Evolutionary conservation across 1,140 invertebrate species (phyloP).

Genomic region (Apis dorsata): DNA sequence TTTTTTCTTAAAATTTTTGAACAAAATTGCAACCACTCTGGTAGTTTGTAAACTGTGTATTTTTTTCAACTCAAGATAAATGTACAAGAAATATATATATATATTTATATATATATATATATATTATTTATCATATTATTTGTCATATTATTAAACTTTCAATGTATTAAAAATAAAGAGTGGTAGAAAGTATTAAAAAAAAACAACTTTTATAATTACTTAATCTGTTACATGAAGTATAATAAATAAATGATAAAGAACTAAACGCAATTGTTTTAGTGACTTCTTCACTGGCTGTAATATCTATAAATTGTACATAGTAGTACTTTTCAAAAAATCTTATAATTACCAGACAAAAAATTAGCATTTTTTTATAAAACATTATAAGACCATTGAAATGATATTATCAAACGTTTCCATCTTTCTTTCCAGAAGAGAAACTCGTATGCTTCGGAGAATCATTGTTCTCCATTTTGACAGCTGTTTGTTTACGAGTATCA

Average conservation of each 20-base stretch:
- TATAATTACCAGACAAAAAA: background rate
- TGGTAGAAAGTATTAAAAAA: background rate
- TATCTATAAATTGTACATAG: background rate
- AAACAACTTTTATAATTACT: background rate
- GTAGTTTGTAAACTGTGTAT: slow-evolving; percentile 7
- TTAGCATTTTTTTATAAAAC: background rate
- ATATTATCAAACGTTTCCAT: background rate
- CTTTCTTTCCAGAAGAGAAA: background rate
- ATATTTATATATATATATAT: background rate
- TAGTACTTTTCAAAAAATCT: background rate
- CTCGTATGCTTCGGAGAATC: background rate
- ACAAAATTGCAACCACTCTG: background rate
- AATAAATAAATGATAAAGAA: background rate
- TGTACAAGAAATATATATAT: background rate
- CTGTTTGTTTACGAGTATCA: background rate
- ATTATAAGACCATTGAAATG: background rate
- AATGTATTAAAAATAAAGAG: background rate
- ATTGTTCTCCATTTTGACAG: slow-evolving; percentile 12
- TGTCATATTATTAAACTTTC: background rate
- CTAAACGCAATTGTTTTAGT: background rate
- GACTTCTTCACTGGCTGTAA: background rate
- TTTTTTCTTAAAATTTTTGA: no score
- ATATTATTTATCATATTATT: background rate
- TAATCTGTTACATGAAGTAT: background rate
- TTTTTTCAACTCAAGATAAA: background rate